phyloP scores from a whole-genome alignment of 2,797 vertebrate species.

The Poeciliopsis presidionis region DNA sequence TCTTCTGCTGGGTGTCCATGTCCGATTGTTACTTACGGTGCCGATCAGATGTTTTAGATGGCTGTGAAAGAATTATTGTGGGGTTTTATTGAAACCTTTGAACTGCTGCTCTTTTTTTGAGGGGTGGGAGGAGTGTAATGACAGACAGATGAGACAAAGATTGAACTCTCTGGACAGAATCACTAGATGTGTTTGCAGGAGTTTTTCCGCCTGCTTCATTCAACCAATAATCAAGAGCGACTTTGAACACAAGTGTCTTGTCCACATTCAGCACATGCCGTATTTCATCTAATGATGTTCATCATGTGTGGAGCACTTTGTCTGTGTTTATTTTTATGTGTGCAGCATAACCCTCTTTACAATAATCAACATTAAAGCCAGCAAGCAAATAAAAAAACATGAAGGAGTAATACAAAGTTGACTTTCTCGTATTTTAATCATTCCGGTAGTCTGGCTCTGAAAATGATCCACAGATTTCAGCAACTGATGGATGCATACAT shows the following conservation, averaged over 20 bases:
- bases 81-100: neutral
- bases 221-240: neutral
- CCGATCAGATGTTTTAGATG: neutral
- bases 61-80: neutral
- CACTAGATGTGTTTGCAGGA: too few species aligned
- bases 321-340: neutral
- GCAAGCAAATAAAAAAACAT: neutral
- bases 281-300: neutral
- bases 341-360: neutral
- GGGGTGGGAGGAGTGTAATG: neutral
- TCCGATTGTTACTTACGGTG: neutral
- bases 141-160: neutral
- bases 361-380: neutral
- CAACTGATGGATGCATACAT: conserved; percentile 4
- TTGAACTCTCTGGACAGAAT: too few species aligned
- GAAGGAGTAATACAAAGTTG: neutral
- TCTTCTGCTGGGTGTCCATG: neutral
- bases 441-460: neutral
- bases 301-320: neutral
- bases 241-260: neutral
- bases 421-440: neutral
- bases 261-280: neutral
- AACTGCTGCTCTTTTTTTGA: neutral
- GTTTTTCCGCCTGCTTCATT: neutral
- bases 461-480: conserved; percentile 1